Percentiles rank a stretch among this genome's conserved stretches.
Conservation (phyloP, 2,797 vertebrate genomes). For the Pangasius sanitwongsei region DNA sequence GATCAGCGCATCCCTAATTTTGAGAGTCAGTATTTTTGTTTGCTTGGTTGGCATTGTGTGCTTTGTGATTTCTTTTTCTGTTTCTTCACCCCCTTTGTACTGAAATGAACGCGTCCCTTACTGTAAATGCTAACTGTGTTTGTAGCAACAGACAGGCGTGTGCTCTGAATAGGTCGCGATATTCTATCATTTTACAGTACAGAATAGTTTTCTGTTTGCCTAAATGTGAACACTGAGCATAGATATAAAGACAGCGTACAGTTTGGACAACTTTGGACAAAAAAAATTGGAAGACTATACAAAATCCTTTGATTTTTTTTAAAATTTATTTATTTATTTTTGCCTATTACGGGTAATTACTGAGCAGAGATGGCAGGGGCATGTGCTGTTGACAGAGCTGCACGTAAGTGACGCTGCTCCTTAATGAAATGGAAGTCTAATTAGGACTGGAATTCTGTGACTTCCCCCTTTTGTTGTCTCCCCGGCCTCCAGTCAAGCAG, state of each 20-base stretch:
- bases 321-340: not conserved
- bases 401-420: constrained; percentile 18
- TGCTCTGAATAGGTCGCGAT: constrained; percentile 17
- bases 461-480: not conserved
- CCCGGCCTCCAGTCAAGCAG: constrained; percentile 32
- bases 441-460: constrained; percentile 33
- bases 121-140: constrained; percentile 25
- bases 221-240: constrained; percentile 15
- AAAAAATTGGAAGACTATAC: constrained; percentile 16
- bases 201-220: constrained; percentile 19
- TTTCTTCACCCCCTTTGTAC: constrained; percentile 21
- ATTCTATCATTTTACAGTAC: constrained; percentile 1
- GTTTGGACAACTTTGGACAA: constrained; percentile 34
- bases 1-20: not conserved
- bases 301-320: constrained; percentile 36
- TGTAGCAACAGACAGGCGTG: constrained; percentile 5
- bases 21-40: not conserved
- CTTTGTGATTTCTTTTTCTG: constrained; percentile 6
- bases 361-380: constrained; percentile 1
- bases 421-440: constrained; percentile 41
- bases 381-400: constrained; percentile 44
- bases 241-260: constrained; percentile 36
- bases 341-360: constrained; percentile 49
- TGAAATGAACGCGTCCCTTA: constrained; percentile 30
- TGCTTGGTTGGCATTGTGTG: not conserved